Evolutionary conservation across 2,888 invertebrate species (phyloP).

Genomic region (Thysanoteuthis rhombus): DNA sequence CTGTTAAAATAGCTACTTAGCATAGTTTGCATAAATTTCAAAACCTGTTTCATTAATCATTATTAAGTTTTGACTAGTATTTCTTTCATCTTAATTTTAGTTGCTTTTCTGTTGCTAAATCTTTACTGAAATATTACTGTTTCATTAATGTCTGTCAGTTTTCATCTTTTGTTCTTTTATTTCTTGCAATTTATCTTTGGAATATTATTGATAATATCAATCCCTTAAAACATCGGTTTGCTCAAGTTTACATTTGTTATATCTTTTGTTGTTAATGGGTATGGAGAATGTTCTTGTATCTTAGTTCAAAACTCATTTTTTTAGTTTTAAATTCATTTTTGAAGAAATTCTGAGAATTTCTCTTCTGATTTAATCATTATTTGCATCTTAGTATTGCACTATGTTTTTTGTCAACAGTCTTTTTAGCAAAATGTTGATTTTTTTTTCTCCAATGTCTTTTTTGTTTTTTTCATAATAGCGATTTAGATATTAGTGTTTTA

Average conservation of each 20-base stretch:
- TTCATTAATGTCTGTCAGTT: background rate
- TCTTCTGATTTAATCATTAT: background rate
- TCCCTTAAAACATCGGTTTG: background rate
- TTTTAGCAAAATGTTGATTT: background rate
- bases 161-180: background rate
- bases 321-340: background rate
- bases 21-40: background rate
- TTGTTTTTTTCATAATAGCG: too few relatives aligned
- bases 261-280: background rate
- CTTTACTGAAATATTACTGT: too few relatives aligned
- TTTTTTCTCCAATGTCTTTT: too few relatives aligned
- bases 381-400: background rate
- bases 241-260: background rate
- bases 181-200: background rate
- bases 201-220: background rate
- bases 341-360: background rate
- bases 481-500: background rate
- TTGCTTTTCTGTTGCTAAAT: too few relatives aligned
- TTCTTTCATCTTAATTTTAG: too few relatives aligned
- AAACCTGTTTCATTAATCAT: background rate
- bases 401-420: background rate
- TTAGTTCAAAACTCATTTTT: background rate
- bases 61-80: too few relatives aligned
- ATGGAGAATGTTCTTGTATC: background rate
- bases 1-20: background rate